Conservation (phyloP, 2,113 vertebrate genomes). For the Ageneiosus marmoratus region DNA sequence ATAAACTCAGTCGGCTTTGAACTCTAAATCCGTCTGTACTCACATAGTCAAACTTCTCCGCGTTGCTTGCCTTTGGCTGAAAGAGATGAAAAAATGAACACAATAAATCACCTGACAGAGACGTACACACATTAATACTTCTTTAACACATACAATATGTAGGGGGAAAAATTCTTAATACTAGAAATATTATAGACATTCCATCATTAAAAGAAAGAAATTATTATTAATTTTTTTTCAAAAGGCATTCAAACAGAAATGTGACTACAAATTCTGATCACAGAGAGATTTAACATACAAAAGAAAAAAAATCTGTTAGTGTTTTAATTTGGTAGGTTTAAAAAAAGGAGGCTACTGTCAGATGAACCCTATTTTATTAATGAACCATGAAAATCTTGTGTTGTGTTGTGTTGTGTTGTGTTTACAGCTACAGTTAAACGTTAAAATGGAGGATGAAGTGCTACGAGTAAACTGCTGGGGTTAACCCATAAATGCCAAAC, state of each 20-base stretch:
- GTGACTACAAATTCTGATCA: not conserved
- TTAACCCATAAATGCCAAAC: constrained; percentile 30
- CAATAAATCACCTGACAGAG: constrained; percentile 13
- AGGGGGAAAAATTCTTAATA: not conserved
- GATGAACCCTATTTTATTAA: constrained; percentile 18
- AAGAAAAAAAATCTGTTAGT: constrained; percentile 33
- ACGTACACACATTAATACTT: not conserved
- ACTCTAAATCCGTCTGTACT: constrained; percentile 66
- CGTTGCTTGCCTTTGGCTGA: constrained; percentile 93
- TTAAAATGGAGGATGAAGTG: constrained; percentile 26
- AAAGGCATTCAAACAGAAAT: constrained; percentile 18
- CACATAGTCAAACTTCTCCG: constrained; percentile 98
- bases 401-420: too few relatives aligned
- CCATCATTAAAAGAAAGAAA: not conserved
- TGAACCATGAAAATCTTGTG: not conserved
- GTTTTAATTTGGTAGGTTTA: constrained; percentile 34
- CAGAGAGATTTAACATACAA: constrained; percentile 10
- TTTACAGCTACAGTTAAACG: constrained; percentile 9
- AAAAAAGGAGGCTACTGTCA: constrained; percentile 7
- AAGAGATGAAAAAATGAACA: constrained; percentile 59
- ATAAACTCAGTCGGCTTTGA: not conserved
- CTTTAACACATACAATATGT: not conserved
- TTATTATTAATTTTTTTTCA: too few relatives aligned
- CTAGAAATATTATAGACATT: not conserved
- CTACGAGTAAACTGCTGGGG: constrained; percentile 18